Evolutionary conservation across 2,888 invertebrate species (phyloP).

Genomic region (Caenorhabditis sp.): DNA sequence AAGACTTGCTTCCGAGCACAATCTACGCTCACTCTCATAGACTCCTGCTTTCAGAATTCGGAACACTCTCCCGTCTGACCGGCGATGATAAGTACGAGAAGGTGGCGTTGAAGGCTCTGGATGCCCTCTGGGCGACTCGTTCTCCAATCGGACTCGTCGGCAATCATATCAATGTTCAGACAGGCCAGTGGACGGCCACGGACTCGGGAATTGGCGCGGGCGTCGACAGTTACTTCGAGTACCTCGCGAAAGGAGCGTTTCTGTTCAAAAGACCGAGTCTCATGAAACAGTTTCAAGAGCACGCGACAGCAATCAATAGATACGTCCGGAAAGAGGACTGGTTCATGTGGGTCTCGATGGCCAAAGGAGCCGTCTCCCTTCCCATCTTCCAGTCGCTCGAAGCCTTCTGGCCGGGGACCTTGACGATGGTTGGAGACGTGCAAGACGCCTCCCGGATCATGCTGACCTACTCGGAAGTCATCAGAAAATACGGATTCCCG

Average conservation of each 20-base stretch:
- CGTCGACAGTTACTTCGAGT: constrained; percentile 92
- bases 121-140: constrained; percentile 89
- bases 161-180: constrained; percentile 89
- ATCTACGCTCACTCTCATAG: not conserved
- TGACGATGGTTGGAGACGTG: constrained; percentile 86
- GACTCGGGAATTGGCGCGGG: constrained; percentile 92
- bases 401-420: constrained; percentile 96
- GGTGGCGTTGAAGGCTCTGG: constrained; percentile 88
- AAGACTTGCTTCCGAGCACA: not conserved
- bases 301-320: constrained; percentile 80
- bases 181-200: constrained; percentile 89
- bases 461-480: constrained; percentile 91
- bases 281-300: constrained; percentile 89
- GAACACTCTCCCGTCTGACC: constrained; percentile 82
- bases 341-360: constrained; percentile 99
- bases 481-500: constrained; percentile 96
- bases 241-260: constrained; percentile 95
- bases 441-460: constrained; percentile 92
- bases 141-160: constrained; percentile 86
- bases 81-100: constrained; percentile 89
- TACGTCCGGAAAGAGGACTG: constrained; percentile 92
- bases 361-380: constrained; percentile 87
- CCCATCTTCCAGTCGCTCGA: constrained; percentile 99
- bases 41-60: constrained; percentile 86
- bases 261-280: constrained; percentile 91